phyloP scores from a whole-genome alignment of 2,888 invertebrate species.

The Brachyptera risi region DNA sequence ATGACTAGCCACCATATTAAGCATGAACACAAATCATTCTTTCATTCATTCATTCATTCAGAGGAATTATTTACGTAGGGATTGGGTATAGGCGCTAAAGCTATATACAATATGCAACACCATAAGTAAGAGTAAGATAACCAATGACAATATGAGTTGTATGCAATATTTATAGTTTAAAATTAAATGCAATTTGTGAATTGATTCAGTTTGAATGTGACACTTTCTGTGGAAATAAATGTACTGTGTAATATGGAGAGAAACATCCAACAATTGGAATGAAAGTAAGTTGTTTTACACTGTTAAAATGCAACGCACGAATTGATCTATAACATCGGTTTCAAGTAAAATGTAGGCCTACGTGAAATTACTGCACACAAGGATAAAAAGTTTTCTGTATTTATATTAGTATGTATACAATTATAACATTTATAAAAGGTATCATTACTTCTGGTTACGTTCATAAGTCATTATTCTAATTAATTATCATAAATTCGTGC shows the following conservation, averaged over 20 bases:
- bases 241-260: neutral
- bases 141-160: slow-evolving; percentile 27
- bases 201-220: neutral
- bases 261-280: neutral
- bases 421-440: no score
- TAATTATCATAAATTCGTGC: no score
- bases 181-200: neutral
- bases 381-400: no score
- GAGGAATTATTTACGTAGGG: neutral
- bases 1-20: no score
- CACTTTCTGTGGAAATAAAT: neutral
- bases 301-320: slow-evolving; percentile 18
- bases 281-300: neutral
- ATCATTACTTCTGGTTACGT: no score
- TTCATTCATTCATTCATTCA: neutral
- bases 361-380: neutral
- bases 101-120: slow-evolving; percentile 4
- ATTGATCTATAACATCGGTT: neutral
- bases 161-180: slow-evolving; percentile 21
- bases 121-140: slow-evolving; percentile 10
- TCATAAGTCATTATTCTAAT: no score
- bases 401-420: no score
- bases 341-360: no score
- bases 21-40: slow-evolving; percentile 1
- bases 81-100: neutral